Evolutionary conservation across 92 coral and sea anemone species (phyloP), one percentile per base, ranked within the genome.

Genomic region (Anthopleura xanthogrammica): DNA sequence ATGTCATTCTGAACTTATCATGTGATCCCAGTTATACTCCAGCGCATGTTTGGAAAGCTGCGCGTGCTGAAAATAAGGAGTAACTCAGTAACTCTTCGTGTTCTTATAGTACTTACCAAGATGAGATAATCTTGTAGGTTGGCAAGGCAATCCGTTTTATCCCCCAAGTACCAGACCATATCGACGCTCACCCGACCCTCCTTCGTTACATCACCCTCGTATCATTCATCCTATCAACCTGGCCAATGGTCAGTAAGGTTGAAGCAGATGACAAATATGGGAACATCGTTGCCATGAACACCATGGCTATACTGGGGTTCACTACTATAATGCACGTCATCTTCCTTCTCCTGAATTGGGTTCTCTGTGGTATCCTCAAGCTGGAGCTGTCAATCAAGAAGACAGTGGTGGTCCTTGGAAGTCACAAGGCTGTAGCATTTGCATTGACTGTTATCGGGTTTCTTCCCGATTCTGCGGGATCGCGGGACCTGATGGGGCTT

Each of bases 381-480:
- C 90, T 94, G 42, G 81, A 86, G 68, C 82, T 92, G 17, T 85
- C 90, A 6, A 83, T 87, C 16, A 91, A 95, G 75, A 96, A 96
- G 85, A 90, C 98, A 11, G 83, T 92, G 8, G 99, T 96, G 36
- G 76, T 96, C 71, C 29, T 92, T 70, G 94, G 92, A 17, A 96
- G 99, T 81, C 97, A 90, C 60, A 96, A 96, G 82, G 93, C 99
- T 13, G 77, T 96, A 54, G 88, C 93, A 4, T 88, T 94, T 72
- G 95, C 98, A 12, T 75, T 94, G 66, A 89, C 90, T n/a, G 83
- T 93, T 16, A 58, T 94, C 75, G 78, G 74, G 55, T 96, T 91
- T 76, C 83, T 96, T 7, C 97, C 97, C 14, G 86, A 88, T 16
- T 86, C 89, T 9, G 83, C 91, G 70, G 98, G 99, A 9, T 90